These are phyloP conservation scores for Doryteuthis pealeii DNA, from an alignment of 1,140 invertebrate genomes.

Conservation along the genomic window DNA sequence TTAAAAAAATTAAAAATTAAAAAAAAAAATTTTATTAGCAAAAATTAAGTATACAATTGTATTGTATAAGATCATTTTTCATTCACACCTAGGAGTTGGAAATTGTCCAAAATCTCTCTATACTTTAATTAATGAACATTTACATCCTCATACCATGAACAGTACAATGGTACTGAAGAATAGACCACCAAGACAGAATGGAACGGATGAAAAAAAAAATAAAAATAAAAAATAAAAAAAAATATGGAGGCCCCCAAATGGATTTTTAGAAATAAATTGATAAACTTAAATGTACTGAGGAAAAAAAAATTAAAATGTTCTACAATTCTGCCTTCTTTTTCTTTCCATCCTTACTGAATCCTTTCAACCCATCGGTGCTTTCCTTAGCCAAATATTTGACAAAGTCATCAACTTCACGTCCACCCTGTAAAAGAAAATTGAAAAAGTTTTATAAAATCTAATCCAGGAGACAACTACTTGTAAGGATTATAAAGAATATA, in stretches of 20 bases:
- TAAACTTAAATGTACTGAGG: no score
- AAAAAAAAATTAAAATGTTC: slow-evolving; percentile 1
- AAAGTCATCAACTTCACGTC: slow-evolving; percentile 92
- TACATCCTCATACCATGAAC: slow-evolving; percentile 1
- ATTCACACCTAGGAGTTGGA: background rate
- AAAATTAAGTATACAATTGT: slow-evolving; percentile 5
- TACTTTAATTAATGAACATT: slow-evolving; percentile 7
- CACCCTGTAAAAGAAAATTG: slow-evolving; percentile 69
- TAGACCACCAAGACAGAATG: background rate
- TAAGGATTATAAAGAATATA: background rate
- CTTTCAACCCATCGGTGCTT: slow-evolving; percentile 83
- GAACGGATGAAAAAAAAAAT: background rate
- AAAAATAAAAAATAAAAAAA: no score
- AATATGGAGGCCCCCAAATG: no score
- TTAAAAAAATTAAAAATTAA: no score
- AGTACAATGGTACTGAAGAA: background rate
- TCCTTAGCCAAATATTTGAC: slow-evolving; percentile 95
- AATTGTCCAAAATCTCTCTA: background rate
- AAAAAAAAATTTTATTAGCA: slow-evolving; percentile 11
- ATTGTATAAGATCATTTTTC: slow-evolving; percentile 7
- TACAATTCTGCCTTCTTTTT: slow-evolving; percentile 65
- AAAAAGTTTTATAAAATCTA: background rate
- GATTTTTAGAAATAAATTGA: no score
- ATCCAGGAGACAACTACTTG: background rate
- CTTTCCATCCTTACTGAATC: slow-evolving; percentile 86